Evolutionary conservation across 1,140 invertebrate genomes (phyloP), one percentile per base, ranked within the genome.

Genomic region (Leptinotarsa undecemlineata): DNA sequence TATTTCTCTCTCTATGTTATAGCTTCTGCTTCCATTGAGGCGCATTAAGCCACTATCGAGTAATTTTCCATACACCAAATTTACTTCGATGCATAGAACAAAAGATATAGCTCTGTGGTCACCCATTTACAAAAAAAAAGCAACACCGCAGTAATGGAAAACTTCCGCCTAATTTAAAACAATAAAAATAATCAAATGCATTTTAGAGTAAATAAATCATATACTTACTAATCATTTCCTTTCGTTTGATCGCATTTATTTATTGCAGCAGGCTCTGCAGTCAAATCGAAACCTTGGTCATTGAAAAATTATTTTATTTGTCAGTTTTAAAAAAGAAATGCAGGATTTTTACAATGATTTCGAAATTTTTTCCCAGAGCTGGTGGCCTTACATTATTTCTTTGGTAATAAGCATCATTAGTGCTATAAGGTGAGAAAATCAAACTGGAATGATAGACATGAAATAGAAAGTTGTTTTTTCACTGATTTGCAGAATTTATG

Each of bases 401-500:
- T 75, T 81, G 57, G 21, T 81, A 47, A 78, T 83, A 48, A 78
- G 70, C 71, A 72, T 82, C 62, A 77, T 83, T 61, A 79, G 70
- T 60, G 78, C 77, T 57, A 81, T 83, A 60, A 79, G 82, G 82
- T 83, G 76, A 74, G 60, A 33, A 48, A 14, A 51, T 19, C 2
- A 11, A 11, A 11, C 33, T 42, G 8, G 33, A 42, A 42, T 42
- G 33, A 11, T 1, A 42, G 2, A 8, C 33, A 11, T 42, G 33
- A 42, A 42, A 42, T 42, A 42, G 33, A 42, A 42, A 42, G 33
- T 11, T 42, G 8, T 42, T 42, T 42, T 11, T 42, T 6, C 2
- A 42, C 33, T 42, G 8, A 15, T 20, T 81, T 83, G 61, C 71
- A 86, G 87, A 80, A 74, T 79, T 71, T 87, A 86, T 70, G 83